Percentiles rank a stretch among this genome's conserved stretches.
phyloP scores from a whole-genome alignment of 2,888 invertebrate species.

The Cepaea hortensis region DNA sequence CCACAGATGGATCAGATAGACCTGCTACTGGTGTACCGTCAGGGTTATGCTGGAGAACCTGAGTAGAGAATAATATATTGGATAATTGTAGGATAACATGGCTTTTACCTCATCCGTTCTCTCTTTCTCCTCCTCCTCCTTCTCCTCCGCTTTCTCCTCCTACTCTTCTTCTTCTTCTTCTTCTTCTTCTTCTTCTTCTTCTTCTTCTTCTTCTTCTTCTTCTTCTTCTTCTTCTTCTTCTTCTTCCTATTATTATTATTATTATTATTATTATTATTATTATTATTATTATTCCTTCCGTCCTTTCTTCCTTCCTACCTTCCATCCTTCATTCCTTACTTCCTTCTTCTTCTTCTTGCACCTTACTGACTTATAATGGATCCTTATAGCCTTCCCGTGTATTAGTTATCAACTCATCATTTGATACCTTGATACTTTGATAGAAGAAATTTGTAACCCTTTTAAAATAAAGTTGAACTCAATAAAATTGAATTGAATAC shows the following conservation, averaged over 20 bases:
- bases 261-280: neutral
- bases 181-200: no score
- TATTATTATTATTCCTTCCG: neutral
- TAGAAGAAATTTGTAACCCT: no score
- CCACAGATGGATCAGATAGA: conserved; percentile 32
- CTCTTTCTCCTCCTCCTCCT: neutral
- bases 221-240: no score
- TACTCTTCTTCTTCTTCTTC: no score
- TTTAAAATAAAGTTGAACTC: no score
- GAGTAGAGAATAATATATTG: neutral
- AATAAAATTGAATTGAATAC: no score
- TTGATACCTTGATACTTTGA: no score
- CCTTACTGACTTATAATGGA: neutral
- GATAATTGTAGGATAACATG: neutral
- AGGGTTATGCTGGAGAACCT: conserved; percentile 43
- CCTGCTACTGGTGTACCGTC: conserved; percentile 46
- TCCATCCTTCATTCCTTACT: neutral
- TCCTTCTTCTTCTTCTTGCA: neutral
- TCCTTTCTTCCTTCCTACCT: neutral
- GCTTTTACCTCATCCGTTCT: neutral
- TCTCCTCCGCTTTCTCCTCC: neutral
- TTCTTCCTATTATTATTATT: neutral
- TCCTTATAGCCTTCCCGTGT: no score
- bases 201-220: no score
- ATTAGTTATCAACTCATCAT: no score